A percentile compares a stretch with the other conserved stretches of the same genome.
Evolutionary conservation across 1,140 invertebrate genomes (phyloP).

Genomic region (Meloidogyne exigua): DNA sequence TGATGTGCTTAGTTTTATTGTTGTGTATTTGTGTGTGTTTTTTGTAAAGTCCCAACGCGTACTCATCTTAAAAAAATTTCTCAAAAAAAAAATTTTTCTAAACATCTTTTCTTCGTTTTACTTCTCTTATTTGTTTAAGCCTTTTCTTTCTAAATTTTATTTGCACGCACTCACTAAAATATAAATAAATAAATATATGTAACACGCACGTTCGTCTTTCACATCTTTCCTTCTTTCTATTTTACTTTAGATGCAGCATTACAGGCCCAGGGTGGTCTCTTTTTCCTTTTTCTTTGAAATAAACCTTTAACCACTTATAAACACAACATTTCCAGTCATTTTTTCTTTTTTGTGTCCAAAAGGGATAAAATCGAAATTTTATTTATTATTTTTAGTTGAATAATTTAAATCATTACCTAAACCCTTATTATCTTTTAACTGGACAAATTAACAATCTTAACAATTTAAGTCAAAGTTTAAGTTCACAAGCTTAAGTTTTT

Average conservation of each 20-base stretch:
- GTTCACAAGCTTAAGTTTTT: no score
- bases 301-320: conserved; percentile 3
- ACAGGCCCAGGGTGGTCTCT: background rate
- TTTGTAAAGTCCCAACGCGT: background rate
- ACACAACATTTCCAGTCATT: background rate
- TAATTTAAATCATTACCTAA: no score
- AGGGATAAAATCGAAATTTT: conserved; percentile 2
- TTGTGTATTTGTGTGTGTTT: background rate
- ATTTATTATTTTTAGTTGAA: background rate
- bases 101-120: background rate
- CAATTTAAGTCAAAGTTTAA: no score
- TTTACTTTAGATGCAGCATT: background rate
- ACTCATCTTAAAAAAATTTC: background rate
- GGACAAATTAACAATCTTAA: no score
- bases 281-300: conserved; percentile 2
- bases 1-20: background rate
- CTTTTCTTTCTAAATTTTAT: background rate
- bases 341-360: background rate
- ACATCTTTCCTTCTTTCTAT: background rate
- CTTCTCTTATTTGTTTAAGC: background rate
- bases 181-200: no score
- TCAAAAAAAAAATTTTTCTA: background rate
- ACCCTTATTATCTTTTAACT: no score
- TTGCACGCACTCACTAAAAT: background rate
- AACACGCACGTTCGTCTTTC: background rate